These are phyloP conservation scores for Amphiprion ocellaris DNA, from an alignment of 2,113 vertebrate genomes.

Conservation along the genomic window DNA sequence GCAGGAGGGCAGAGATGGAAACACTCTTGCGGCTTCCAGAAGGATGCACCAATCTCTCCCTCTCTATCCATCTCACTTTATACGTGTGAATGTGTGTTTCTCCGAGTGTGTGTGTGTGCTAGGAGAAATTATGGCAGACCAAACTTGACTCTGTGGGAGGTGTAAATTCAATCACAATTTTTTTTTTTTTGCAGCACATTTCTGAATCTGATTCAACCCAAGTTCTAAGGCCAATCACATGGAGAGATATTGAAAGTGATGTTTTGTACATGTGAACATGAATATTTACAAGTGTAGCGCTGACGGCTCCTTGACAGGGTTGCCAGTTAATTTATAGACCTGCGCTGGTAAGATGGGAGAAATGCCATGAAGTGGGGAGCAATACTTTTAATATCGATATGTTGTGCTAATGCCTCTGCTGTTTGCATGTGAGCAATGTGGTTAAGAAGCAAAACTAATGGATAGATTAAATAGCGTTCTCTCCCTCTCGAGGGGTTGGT, in stretches of 20 bases:
- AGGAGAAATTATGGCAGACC: slow-evolving; percentile 75
- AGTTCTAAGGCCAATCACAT: slow-evolving; percentile 78
- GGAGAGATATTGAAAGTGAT: slow-evolving; percentile 73
- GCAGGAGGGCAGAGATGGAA: slow-evolving; percentile 75
- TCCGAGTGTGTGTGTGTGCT: slow-evolving; percentile 35
- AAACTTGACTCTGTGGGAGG: slow-evolving; percentile 82
- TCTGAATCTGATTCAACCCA: slow-evolving; percentile 71
- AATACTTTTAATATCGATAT: slow-evolving; percentile 72
- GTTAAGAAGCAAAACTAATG: slow-evolving; percentile 58
- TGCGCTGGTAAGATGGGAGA: slow-evolving; percentile 75
- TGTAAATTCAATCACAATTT: slow-evolving; percentile 82
- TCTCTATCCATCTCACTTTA: slow-evolving; percentile 53
- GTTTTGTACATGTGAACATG: slow-evolving; percentile 61
- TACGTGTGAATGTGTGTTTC: slow-evolving; percentile 24
- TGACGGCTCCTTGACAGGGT: slow-evolving; percentile 45
- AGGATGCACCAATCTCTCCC: slow-evolving; percentile 63
- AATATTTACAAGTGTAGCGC: slow-evolving; percentile 59
- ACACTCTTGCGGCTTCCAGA: slow-evolving; percentile 68
- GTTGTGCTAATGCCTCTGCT: slow-evolving; percentile 55
- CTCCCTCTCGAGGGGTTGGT: slow-evolving; percentile 48
- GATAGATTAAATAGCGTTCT: slow-evolving; percentile 42
- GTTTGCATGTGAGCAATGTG: slow-evolving; percentile 50
- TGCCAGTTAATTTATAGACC: slow-evolving; percentile 75
- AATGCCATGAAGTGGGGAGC: slow-evolving; percentile 64
- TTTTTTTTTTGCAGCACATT: slow-evolving; percentile 64